phyloP scores from a whole-genome alignment of 2,797 vertebrate species.

The Delichon dasypus region DNA sequence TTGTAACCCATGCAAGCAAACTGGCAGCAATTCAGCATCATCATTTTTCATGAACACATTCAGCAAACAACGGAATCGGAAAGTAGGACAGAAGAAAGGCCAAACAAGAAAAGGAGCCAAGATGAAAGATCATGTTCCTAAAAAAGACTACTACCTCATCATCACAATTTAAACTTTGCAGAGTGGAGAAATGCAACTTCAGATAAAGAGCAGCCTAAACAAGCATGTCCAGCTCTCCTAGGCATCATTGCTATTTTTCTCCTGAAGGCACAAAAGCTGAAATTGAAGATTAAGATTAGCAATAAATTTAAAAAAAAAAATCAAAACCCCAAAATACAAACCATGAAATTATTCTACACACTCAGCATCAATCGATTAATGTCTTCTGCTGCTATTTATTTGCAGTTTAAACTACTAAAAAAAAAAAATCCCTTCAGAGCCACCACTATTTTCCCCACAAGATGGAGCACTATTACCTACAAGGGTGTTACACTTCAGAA shows the following conservation, averaged over 20 bases:
- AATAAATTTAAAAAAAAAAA: background rate
- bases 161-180: slow-evolving; percentile 3
- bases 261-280: background rate
- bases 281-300: background rate
- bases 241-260: background rate
- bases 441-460: background rate
- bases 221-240: slow-evolving; percentile 5
- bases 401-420: background rate
- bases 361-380: background rate
- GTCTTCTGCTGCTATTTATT: background rate
- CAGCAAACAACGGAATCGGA: slow-evolving; percentile 22
- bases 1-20: background rate
- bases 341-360: background rate
- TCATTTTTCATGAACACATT: slow-evolving; percentile 2
- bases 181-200: slow-evolving; percentile 9
- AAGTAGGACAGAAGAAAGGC: slow-evolving; percentile 1
- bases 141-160: slow-evolving; percentile 46
- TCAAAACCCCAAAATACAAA: background rate
- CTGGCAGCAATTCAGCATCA: background rate
- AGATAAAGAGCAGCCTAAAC: slow-evolving; percentile 22
- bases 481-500: background rate
- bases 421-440: background rate
- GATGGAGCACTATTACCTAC: background rate
- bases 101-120: slow-evolving; percentile 8
- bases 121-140: slow-evolving; percentile 27